These are phyloP conservation scores for Pseudopodoces humilis DNA, from an alignment of 2,113 vertebrate genomes.

Conservation along the genomic window DNA sequence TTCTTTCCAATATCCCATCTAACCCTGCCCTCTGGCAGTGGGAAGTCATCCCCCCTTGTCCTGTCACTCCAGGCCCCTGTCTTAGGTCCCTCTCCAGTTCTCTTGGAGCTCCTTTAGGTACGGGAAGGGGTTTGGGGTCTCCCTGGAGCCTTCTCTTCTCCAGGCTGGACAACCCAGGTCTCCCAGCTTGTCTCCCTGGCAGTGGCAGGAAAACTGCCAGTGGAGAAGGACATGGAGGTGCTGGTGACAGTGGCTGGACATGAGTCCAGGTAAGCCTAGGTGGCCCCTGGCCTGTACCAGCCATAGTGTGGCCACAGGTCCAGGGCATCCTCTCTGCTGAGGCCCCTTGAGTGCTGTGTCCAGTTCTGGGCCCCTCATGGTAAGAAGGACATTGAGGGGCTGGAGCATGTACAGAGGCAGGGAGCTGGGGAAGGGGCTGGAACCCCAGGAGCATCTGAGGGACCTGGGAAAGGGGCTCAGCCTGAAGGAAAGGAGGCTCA, in stretches of 20 bases:
- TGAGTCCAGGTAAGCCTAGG: neutral
- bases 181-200: neutral
- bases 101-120: neutral
- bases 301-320: neutral
- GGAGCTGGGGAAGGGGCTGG: neutral
- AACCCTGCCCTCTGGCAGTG: no score
- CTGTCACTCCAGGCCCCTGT: neutral
- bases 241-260: neutral
- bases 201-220: neutral
- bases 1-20: neutral
- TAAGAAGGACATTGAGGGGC: neutral
- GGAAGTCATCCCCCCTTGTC: no score
- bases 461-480: neutral
- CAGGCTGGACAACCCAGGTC: neutral
- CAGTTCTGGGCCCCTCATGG: neutral
- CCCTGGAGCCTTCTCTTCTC: neutral
- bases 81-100: neutral
- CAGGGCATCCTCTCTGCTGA: neutral
- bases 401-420: neutral
- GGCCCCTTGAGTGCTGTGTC: neutral
- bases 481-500: neutral
- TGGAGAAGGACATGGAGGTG: neutral
- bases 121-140: neutral
- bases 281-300: neutral
- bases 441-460: neutral